Percentiles rank a stretch among this genome's conserved stretches.
Evolutionary conservation across 2,797 vertebrate genomes (phyloP).

Genomic region (Cygnus olor): DNA sequence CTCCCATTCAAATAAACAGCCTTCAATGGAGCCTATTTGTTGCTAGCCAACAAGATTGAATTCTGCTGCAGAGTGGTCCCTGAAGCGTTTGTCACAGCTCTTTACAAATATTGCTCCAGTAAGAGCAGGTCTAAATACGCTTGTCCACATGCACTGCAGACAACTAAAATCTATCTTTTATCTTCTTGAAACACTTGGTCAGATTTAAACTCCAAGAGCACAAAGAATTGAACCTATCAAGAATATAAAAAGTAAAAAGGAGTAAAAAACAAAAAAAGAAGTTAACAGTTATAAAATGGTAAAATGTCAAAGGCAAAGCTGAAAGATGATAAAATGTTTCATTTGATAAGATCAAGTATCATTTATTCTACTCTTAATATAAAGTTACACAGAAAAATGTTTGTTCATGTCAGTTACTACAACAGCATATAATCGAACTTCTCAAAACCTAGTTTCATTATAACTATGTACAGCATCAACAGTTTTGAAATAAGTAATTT

Average conservation of each 20-base stretch:
- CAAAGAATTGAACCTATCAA: not conserved
- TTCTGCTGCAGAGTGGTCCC: conserved; percentile 43
- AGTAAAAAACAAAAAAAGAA: not conserved
- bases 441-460: not conserved
- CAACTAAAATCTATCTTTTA: conserved; percentile 13
- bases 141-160: conserved; percentile 18
- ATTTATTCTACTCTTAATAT: not conserved
- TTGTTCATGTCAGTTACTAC: not conserved
- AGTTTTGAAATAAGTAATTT: not conserved
- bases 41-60: conserved; percentile 66
- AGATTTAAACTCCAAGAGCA: conserved; percentile 6
- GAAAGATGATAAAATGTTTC: not conserved
- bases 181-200: not conserved
- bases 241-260: not conserved
- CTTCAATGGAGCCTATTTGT: conserved; percentile 62
- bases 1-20: conserved; percentile 70
- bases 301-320: not conserved
- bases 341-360: not conserved
- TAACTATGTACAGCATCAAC: not conserved
- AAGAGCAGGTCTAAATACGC: conserved; percentile 32
- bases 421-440: not conserved
- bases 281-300: not conserved
- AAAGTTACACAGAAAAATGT: not conserved
- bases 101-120: conserved; percentile 46
- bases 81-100: conserved; percentile 49